phyloP scores from a whole-genome alignment of 2,888 invertebrate species.

The Chrysolina oricalcia region DNA sequence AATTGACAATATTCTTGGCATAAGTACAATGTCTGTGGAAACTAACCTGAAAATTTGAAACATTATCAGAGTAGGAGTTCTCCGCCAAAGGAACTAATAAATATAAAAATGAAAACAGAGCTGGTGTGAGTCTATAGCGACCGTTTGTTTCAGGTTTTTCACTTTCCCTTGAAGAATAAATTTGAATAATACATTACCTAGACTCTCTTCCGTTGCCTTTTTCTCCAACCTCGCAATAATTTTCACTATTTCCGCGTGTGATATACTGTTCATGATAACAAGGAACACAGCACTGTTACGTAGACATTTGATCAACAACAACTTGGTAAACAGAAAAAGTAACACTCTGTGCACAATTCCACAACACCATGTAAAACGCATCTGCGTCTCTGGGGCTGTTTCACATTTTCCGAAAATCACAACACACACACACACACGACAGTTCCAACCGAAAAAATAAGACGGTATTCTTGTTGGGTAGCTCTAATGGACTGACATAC shows the following conservation, averaged over 20 bases:
- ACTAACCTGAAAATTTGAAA: too few relatives aligned
- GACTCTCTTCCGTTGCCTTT: slow-evolving; percentile 41
- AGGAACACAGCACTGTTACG: slow-evolving; percentile 40
- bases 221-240: slow-evolving; percentile 53
- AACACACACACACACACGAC: slow-evolving; percentile 6
- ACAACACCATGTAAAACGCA: slow-evolving; percentile 48
- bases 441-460: slow-evolving; percentile 26
- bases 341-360: slow-evolving; percentile 47
- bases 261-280: slow-evolving; percentile 50
- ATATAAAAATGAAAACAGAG: too few relatives aligned
- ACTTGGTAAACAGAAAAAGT: slow-evolving; percentile 38
- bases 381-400: slow-evolving; percentile 42
- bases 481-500: slow-evolving; percentile 46
- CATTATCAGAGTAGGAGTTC: too few relatives aligned
- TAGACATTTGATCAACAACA: slow-evolving; percentile 47
- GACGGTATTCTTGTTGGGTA: slow-evolving; percentile 26
- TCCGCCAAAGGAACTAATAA: too few relatives aligned
- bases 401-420: slow-evolving; percentile 35
- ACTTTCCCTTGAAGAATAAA: neutral
- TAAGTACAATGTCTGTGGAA: neutral
- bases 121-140: too few relatives aligned
- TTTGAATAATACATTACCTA: slow-evolving; percentile 43
- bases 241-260: slow-evolving; percentile 52
- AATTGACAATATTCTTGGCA: neutral
- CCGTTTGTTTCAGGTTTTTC: too few relatives aligned